Evolutionary conservation across 92 coral and sea anemone species (phyloP).

Genomic region (Porites lobata): DNA sequence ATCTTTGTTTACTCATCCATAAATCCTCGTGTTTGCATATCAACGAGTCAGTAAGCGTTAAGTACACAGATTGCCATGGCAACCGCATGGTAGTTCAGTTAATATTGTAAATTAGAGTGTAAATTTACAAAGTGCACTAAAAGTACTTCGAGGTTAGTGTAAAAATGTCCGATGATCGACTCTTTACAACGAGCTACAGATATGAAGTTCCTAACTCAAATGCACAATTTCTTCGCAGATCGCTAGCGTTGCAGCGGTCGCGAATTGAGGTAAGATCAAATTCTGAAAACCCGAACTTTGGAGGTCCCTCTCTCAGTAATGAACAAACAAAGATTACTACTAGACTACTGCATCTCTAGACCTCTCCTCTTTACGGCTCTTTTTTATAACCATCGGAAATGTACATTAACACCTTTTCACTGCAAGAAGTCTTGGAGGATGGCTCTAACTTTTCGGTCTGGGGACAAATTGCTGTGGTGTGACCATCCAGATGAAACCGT

Average conservation of each 20-base stretch:
- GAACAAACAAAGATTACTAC: too few relatives aligned
- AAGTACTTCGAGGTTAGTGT: too few relatives aligned
- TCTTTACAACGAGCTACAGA: constrained; percentile 76
- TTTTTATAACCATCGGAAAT: too few relatives aligned
- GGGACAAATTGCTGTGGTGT: too few relatives aligned
- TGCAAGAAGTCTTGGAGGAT: too few relatives aligned
- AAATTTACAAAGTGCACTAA: background rate
- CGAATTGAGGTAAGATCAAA: constrained; percentile 78
- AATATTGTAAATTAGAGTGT: constrained; percentile 9
- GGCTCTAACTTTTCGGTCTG: too few relatives aligned
- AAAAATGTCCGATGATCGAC: constrained; percentile 73
- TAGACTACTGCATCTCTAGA: too few relatives aligned
- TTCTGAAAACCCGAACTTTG: too few relatives aligned
- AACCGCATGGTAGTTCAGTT: constrained; percentile 5
- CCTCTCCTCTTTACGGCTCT: too few relatives aligned
- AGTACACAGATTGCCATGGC: constrained; percentile 19
- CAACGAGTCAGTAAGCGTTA: constrained; percentile 2
- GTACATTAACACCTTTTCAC: too few relatives aligned
- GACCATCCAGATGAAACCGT: too few relatives aligned
- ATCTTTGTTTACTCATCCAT: constrained; percentile 17
- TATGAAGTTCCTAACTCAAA: constrained; percentile 73
- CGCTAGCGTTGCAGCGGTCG: constrained; percentile 66
- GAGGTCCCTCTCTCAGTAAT: too few relatives aligned
- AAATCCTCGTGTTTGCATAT: constrained; percentile 35
- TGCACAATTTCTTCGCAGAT: constrained; percentile 64